Conservation (phyloP, 2,797 vertebrate genomes). For the Todus mexicanus region DNA sequence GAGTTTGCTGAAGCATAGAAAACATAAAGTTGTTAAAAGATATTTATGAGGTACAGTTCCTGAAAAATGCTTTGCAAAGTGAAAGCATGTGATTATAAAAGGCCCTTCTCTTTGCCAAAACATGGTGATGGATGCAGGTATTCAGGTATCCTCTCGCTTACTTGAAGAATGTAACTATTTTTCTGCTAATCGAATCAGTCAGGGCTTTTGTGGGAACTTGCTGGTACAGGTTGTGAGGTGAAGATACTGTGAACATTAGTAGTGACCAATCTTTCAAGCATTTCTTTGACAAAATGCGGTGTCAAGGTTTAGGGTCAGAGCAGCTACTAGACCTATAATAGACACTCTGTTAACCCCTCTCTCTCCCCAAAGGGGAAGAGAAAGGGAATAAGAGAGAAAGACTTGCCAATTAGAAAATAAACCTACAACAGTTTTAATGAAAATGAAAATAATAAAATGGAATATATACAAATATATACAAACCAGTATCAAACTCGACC, state of each 20-base stretch:
- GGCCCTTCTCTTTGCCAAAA: background rate
- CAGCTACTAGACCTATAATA: no score
- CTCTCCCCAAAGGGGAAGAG: no score
- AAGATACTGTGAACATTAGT: background rate
- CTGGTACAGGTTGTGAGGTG: background rate
- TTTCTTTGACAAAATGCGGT: background rate
- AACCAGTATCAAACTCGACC: no score
- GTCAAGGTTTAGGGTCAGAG: no score
- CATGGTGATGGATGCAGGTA: accelerated
- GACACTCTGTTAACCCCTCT: no score
- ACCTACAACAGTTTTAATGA: no score
- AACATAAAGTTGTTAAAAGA: background rate
- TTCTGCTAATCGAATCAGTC: background rate
- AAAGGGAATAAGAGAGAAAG: no score
- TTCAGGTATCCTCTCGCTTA: background rate
- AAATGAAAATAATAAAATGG: no score
- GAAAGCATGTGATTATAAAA: background rate
- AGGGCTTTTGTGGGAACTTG: background rate
- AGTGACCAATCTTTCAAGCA: background rate
- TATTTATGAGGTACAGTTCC: background rate
- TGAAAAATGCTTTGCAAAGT: background rate
- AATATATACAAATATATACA: no score
- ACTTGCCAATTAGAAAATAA: no score
- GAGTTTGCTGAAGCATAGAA: background rate
- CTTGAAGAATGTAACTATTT: background rate